These are phyloP conservation scores for Geotrypetes seraphini DNA, from an alignment of 2,797 vertebrate genomes.

Conservation along the genomic window DNA sequence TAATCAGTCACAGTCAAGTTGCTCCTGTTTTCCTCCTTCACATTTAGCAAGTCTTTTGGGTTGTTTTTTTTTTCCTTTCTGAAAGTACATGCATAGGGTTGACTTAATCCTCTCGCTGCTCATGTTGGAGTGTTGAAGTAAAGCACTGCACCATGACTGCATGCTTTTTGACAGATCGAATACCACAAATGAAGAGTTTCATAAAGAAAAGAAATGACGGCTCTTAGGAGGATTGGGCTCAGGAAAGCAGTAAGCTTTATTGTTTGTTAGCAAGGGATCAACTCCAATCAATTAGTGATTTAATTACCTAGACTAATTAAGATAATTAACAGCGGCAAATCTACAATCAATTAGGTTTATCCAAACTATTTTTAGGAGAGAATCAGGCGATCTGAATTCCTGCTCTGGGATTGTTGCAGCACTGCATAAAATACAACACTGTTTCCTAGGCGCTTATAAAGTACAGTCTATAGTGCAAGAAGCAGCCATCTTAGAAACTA, in stretches of 20 bases:
- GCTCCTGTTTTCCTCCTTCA: constrained; percentile 1
- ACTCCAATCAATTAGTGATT: constrained; percentile 43
- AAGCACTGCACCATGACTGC: neutral
- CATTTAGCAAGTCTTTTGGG: neutral
- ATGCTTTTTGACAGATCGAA: neutral
- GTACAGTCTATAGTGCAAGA: no score
- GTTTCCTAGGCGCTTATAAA: no score
- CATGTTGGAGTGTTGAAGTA: neutral
- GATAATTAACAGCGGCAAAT: constrained; percentile 33
- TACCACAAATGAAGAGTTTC: neutral
- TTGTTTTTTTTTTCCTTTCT: no score
- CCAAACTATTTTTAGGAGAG: constrained; percentile 16
- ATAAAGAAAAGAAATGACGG: constrained; percentile 16
- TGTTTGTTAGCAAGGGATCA: constrained; percentile 28
- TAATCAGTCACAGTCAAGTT: constrained; percentile 9
- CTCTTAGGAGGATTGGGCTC: constrained; percentile 9
- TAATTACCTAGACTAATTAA: constrained; percentile 45
- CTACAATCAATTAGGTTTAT: constrained; percentile 35
- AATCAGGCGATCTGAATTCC: neutral
- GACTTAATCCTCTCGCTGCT: neutral
- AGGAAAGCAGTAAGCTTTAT: constrained; percentile 20
- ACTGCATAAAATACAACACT: no score
- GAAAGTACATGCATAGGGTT: neutral
- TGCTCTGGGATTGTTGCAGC: neutral
- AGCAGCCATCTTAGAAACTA: no score